Base-by-base conservation (phyloP, 2,888 invertebrate genomes). In the Pollenia amentaria region DNA sequence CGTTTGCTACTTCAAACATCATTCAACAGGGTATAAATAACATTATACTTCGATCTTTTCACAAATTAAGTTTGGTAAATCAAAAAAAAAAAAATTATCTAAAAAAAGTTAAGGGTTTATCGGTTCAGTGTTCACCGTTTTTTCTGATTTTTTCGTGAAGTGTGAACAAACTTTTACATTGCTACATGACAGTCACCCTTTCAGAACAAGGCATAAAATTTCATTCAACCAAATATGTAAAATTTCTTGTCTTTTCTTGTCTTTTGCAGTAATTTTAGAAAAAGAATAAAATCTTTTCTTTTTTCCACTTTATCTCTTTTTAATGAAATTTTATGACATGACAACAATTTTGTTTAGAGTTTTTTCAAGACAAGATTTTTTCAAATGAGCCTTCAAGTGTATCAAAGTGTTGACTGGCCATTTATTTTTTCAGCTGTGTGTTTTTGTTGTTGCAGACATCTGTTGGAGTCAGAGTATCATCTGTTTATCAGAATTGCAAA, bases 401-500 rank as follows among this genome's bases (percentile, higher is more conserved):
- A 12, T 29, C 14, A 51, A 14, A 51, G 7, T 51, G 51, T 51
- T 64, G 57, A 44, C 46, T 44, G 29, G 29, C n/a, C 57, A 11
- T 18, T n/a, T 3, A 9, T 12, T 70, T 12, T 8, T 29, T 7
- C 12, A 16, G 38, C n/a, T 48, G 21, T n/a, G 8, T 46, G 8
- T 29, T 18, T 42, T 42, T 38, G 2, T 53, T 11, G 11, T 12
- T 29, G 42, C 9, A 16, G 57, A 48, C n/a, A 79, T 42, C 51
- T 79, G 51, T 42, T 40, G 48, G 69, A 29, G 29, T 42, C 29
- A 48, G 29, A 46, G 21, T 51, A 57, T 72, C 64, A 77, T 81
- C 73, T 75, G 29, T 29, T 75, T 70, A 91, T 91, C 90, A 90
- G 90, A 91, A 91, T 91, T 92, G 90, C 92, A 92, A 91, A 91